A percentile compares a stretch with the other conserved stretches of the same genome.
Conservation (phyloP, 1,140 invertebrate species). For the Hylaeus anthracinus region DNA sequence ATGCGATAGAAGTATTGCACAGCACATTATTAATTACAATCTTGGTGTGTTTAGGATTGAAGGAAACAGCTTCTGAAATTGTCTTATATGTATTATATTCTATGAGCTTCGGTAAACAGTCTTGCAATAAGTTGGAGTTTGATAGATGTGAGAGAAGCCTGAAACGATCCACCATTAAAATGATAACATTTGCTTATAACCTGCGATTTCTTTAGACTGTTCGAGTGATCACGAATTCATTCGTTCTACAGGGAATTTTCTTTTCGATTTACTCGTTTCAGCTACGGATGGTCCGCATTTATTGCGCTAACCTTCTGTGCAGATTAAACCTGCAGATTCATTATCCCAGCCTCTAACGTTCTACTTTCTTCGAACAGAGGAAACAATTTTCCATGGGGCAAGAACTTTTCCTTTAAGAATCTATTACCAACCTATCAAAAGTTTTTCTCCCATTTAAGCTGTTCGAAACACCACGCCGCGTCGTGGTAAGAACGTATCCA, state of each 20-base stretch:
- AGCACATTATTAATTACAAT: no score
- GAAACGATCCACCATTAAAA: no score
- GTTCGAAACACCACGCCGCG: not conserved
- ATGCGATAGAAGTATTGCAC: no score
- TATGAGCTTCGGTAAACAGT: no score
- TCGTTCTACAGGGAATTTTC: not conserved
- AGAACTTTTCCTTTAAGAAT: constrained; percentile 44
- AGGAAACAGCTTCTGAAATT: no score
- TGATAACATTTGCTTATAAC: no score
- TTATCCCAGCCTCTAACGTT: constrained; percentile 4
- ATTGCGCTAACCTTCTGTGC: not conserved
- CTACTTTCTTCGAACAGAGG: not conserved
- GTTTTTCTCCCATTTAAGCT: constrained; percentile 42
- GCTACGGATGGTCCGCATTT: constrained; percentile 6
- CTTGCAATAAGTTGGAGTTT: no score
- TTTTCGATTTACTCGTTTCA: not conserved
- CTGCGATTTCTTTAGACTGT: no score
- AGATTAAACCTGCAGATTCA: constrained; percentile 3
- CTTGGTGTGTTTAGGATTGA: no score
- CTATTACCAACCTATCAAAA: constrained; percentile 39
- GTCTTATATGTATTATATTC: no score
- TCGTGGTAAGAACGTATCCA: constrained; percentile 35
- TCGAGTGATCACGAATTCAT: no score
- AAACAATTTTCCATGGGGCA: constrained; percentile 24
- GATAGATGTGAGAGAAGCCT: no score